Percentiles rank a stretch among this genome's conserved stretches.
phyloP scores from a whole-genome alignment of 2,888 invertebrate genomes.

The Megamerina dolium region DNA sequence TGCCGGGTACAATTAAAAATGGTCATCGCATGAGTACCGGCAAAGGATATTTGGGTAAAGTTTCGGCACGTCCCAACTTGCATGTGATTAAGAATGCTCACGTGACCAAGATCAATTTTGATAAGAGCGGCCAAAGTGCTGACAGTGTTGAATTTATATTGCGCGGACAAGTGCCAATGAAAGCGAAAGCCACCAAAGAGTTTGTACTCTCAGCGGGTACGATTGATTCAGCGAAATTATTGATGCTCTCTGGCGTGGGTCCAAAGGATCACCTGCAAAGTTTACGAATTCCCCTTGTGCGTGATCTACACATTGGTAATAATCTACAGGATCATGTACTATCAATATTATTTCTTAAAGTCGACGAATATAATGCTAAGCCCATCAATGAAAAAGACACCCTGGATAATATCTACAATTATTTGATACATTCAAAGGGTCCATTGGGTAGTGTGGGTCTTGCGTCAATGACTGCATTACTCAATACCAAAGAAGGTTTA shows the following conservation, averaged over 20 bases:
- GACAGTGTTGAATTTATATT: slow-evolving; percentile 51
- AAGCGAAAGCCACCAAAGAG: slow-evolving; percentile 31
- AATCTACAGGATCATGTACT: slow-evolving; percentile 77
- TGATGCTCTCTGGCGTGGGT: slow-evolving; percentile 45
- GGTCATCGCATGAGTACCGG: slow-evolving; percentile 70
- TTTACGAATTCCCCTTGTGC: slow-evolving; percentile 27
- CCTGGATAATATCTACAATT: slow-evolving; percentile 40
- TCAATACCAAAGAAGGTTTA: slow-evolving; percentile 51
- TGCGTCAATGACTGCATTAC: slow-evolving; percentile 51
- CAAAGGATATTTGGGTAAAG: slow-evolving; percentile 60
- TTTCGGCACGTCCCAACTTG: slow-evolving; percentile 53
- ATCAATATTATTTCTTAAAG: slow-evolving; percentile 42
- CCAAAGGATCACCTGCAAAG: slow-evolving; percentile 28
- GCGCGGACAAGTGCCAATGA: slow-evolving; percentile 39
- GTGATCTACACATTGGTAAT: slow-evolving; percentile 55
- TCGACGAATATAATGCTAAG: slow-evolving; percentile 39
- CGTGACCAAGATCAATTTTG: slow-evolving; percentile 54
- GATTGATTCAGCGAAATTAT: slow-evolving; percentile 40
- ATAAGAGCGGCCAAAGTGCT: slow-evolving; percentile 47
- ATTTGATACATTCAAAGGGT: slow-evolving; percentile 51
- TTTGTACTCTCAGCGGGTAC: slow-evolving; percentile 41
- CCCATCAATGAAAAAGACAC: slow-evolving; percentile 30
- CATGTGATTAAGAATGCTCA: slow-evolving; percentile 55
- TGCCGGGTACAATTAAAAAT: slow-evolving; percentile 53
- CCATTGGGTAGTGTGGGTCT: slow-evolving; percentile 39